A percentile compares a stretch with the other conserved stretches of the same genome.
Evolutionary conservation across 2,797 vertebrate species (phyloP).

Genomic region (Clarias pachynema): DNA sequence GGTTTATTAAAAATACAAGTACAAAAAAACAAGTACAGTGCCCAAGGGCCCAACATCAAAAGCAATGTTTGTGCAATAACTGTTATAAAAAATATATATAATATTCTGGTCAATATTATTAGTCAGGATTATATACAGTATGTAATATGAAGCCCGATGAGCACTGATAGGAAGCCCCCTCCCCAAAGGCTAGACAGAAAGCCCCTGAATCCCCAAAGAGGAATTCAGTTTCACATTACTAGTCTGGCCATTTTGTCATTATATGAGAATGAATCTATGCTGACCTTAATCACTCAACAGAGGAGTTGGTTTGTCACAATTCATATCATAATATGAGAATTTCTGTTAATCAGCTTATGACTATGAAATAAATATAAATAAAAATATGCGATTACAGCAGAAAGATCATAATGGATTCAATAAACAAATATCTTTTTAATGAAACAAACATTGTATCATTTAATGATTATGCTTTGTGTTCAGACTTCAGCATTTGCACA

Average conservation of each 20-base stretch:
- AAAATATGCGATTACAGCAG: background rate
- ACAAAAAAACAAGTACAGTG: background rate
- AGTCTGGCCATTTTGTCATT: background rate
- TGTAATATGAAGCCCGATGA: background rate
- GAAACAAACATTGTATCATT: background rate
- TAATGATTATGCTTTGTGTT: background rate
- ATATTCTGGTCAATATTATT: background rate
- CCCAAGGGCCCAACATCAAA: background rate
- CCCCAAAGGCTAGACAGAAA: background rate
- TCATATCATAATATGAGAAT: background rate
- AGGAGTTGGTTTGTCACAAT: background rate
- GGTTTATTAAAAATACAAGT: background rate
- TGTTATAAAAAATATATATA: background rate
- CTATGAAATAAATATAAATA: background rate
- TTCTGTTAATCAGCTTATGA: background rate
- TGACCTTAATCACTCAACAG: background rate
- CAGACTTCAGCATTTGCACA: conserved; percentile 1
- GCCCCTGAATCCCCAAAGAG: background rate
- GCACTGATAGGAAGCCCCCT: background rate
- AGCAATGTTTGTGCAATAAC: background rate
- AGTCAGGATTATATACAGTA: background rate
- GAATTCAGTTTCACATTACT: background rate
- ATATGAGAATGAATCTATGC: background rate
- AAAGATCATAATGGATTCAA: background rate
- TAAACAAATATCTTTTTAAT: no score